phyloP scores from a whole-genome alignment of 1,140 invertebrate genomes.

The Dendroctonus ponderosae region DNA sequence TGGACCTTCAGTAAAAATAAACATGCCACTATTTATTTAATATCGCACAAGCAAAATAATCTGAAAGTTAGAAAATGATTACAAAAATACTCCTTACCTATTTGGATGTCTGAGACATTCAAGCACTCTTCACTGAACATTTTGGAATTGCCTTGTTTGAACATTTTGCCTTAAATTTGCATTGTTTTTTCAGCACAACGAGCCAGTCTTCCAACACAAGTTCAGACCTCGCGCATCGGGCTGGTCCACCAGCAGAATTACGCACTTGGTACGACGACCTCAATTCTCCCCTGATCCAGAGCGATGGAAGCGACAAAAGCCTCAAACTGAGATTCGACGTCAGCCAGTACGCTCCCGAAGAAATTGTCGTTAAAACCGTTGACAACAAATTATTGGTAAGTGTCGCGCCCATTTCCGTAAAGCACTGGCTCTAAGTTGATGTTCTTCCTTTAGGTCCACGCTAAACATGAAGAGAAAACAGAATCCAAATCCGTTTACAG shows the following conservation, averaged over 20 bases:
- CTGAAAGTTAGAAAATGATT: too few species aligned
- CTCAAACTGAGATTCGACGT: constrained; percentile 92
- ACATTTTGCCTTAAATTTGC: too few species aligned
- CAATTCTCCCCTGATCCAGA: constrained; percentile 88
- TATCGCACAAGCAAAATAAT: too few species aligned
- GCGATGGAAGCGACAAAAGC: constrained; percentile 85
- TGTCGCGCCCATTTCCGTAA: not conserved
- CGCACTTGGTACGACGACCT: constrained; percentile 73
- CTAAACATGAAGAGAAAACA: constrained; percentile 93
- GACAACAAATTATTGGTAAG: constrained; percentile 93
- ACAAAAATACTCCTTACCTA: too few species aligned
- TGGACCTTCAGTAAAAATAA: too few species aligned
- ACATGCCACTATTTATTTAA: too few species aligned
- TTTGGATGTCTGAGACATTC: too few species aligned
- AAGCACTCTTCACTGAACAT: too few species aligned
- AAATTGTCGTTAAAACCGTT: constrained; percentile 95
- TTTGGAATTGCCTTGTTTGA: too few species aligned
- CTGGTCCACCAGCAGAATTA: constrained; percentile 50
- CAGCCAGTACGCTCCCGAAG: constrained; percentile 90
- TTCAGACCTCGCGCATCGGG: constrained; percentile 56
- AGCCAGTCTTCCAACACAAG: constrained; percentile 56
- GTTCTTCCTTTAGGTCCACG: constrained; percentile 74
- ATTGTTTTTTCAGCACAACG: constrained; percentile 57
- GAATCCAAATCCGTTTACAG: constrained; percentile 92
- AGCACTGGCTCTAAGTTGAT: not conserved